These are phyloP conservation scores for Platycnemis pennipes DNA, from an alignment of 2,888 invertebrate genomes.

Conservation along the genomic window DNA sequence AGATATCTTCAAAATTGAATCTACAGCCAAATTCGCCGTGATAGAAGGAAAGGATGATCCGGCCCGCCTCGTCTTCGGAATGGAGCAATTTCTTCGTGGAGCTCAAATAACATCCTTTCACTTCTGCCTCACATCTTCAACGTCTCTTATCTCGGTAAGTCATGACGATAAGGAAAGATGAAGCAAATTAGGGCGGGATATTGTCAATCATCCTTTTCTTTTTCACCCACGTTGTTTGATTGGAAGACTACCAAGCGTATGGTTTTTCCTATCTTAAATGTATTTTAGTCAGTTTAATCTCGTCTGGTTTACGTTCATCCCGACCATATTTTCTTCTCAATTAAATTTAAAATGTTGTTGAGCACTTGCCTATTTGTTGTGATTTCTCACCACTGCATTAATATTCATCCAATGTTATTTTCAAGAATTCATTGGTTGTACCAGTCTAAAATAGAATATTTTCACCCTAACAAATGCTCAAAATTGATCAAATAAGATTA, in stretches of 20 bases:
- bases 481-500: too few relatives aligned
- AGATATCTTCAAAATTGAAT: background rate
- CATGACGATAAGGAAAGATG: background rate
- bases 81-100: background rate
- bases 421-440: too few relatives aligned
- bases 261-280: too few relatives aligned
- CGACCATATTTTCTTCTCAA: too few relatives aligned
- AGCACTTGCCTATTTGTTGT: too few relatives aligned
- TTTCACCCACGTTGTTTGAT: background rate
- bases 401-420: too few relatives aligned
- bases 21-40: background rate
- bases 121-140: background rate
- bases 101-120: background rate
- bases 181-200: background rate
- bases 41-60: background rate
- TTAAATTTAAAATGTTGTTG: too few relatives aligned
- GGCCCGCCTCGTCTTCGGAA: background rate
- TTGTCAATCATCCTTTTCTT: background rate
- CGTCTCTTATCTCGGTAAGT: background rate
- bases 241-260: background rate
- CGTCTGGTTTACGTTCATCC: too few relatives aligned
- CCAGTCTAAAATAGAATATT: too few relatives aligned
- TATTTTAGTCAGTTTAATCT: too few relatives aligned
- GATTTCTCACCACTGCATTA: too few relatives aligned
- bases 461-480: too few relatives aligned